A percentile compares a stretch with the other conserved stretches of the same genome.
These are phyloP conservation scores for Sepioteuthis lessoniana DNA, from an alignment of 2,888 invertebrate genomes.

Conservation along the genomic window DNA sequence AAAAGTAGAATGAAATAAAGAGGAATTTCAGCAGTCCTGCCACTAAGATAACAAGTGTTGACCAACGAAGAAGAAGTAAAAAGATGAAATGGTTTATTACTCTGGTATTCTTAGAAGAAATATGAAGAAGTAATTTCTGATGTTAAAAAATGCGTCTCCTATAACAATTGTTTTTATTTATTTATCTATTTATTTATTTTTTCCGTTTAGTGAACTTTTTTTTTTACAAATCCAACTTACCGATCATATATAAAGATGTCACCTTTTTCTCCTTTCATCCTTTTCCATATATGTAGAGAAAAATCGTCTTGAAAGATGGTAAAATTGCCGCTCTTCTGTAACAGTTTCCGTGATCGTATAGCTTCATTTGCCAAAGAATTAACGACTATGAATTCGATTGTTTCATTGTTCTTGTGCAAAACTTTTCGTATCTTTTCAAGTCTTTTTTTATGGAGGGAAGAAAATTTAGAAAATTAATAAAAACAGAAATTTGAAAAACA, in stretches of 20 bases:
- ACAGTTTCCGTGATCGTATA: neutral
- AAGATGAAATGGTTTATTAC: too few relatives aligned
- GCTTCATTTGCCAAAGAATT: neutral
- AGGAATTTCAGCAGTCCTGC: too few relatives aligned
- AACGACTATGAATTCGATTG: neutral
- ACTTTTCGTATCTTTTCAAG: slow-evolving; percentile 42
- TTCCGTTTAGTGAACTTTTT: too few relatives aligned
- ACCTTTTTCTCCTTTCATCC: slow-evolving; percentile 66
- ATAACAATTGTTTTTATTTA: too few relatives aligned
- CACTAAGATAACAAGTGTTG: too few relatives aligned
- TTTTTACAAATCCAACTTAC: slow-evolving; percentile 58
- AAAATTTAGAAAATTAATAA: neutral
- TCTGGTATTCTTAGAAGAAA: too few relatives aligned
- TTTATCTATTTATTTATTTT: neutral
- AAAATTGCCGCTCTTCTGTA: neutral
- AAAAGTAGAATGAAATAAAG: too few relatives aligned
- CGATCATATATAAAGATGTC: slow-evolving; percentile 72
- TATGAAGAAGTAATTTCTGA: too few relatives aligned
- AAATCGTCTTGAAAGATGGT: neutral
- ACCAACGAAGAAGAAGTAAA: too few relatives aligned
- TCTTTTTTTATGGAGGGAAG: neutral
- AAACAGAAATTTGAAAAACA: neutral
- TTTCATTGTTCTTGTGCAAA: slow-evolving; percentile 42
- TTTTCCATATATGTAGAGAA: slow-evolving; percentile 62
- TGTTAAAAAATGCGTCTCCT: too few relatives aligned